phyloP scores from a whole-genome alignment of 2,797 vertebrate species.

The Chelmon rostratus region DNA sequence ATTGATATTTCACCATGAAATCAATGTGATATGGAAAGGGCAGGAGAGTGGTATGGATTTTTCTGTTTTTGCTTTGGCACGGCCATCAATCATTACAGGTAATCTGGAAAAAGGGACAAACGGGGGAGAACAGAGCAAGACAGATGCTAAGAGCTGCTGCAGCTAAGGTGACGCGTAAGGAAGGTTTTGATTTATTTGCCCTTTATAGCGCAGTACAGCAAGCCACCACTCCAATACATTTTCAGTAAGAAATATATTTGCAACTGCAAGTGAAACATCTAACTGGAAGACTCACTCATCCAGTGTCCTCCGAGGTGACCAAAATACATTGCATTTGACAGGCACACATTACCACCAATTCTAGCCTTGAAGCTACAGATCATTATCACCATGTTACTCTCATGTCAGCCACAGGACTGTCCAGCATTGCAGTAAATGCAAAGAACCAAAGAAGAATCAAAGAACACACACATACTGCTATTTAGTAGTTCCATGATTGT shows the following conservation, averaged over 20 bases:
- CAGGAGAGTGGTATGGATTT: constrained; percentile 74
- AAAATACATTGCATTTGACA: constrained; percentile 30
- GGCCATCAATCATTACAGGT: constrained; percentile 77
- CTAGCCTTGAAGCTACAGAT: not conserved
- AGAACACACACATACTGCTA: not conserved
- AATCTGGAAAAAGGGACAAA: constrained; percentile 62
- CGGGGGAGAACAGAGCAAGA: constrained; percentile 31
- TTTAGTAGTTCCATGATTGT: not conserved
- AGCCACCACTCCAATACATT: constrained; percentile 1
- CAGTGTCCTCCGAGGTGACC: constrained; percentile 9
- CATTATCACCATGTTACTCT: constrained; percentile 9
- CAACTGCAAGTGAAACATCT: constrained; percentile 24
- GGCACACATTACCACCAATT: constrained; percentile 12
- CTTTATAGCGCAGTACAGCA: constrained; percentile 26
- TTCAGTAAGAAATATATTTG: constrained; percentile 26
- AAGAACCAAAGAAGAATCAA: no score
- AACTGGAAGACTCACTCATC: not conserved
- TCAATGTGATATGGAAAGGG: constrained; percentile 76
- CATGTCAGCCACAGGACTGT: not conserved
- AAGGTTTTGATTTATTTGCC: constrained; percentile 58
- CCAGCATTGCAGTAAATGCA: constrained; percentile 7
- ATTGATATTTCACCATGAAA: constrained; percentile 77
- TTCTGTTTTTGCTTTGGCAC: constrained; percentile 68
- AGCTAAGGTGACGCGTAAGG: constrained; percentile 35
- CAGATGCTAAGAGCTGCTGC: constrained; percentile 52